Conservation (phyloP, 2,888 invertebrate species). For the Venusia cambrica region DNA sequence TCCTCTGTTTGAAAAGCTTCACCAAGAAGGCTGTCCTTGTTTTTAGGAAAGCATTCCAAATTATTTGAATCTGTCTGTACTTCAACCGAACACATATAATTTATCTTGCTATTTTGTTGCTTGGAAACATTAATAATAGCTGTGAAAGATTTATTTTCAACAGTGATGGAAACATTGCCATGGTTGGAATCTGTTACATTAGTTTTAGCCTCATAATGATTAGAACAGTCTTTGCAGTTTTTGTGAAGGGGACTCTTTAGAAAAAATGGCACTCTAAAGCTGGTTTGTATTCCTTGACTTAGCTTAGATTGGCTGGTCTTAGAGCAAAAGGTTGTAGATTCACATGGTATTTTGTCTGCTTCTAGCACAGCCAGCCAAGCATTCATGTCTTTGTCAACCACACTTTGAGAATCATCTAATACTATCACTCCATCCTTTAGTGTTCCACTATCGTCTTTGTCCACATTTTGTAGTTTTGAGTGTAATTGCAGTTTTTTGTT, state of each 20-base stretch:
- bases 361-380: conserved; percentile 55
- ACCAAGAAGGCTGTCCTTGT: conserved; percentile 5
- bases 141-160: conserved; percentile 44
- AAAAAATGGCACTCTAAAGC: conserved; percentile 56
- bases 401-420: conserved; percentile 53
- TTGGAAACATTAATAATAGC: conserved; percentile 48
- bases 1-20: too few species aligned
- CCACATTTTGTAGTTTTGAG: conserved; percentile 11
- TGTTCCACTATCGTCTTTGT: conserved; percentile 59
- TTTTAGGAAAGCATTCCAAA: conserved; percentile 4
- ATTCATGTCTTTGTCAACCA: conserved; percentile 58
- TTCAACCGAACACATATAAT: conserved; percentile 34
- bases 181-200: conserved; percentile 9
- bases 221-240: conserved; percentile 39
- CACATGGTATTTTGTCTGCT: conserved; percentile 40
- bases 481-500: too few species aligned
- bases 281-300: conserved; percentile 3
- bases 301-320: too few species aligned
- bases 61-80: conserved; percentile 48
- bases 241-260: conserved; percentile 48
- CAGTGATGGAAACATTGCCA: conserved; percentile 45
- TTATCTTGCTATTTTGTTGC: conserved; percentile 24
- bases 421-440: conserved; percentile 46
- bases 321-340: conserved; percentile 17
- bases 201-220: conserved; percentile 11